phyloP scores from a whole-genome alignment of 2,888 invertebrate genomes.

The Odontomyia ornata region DNA sequence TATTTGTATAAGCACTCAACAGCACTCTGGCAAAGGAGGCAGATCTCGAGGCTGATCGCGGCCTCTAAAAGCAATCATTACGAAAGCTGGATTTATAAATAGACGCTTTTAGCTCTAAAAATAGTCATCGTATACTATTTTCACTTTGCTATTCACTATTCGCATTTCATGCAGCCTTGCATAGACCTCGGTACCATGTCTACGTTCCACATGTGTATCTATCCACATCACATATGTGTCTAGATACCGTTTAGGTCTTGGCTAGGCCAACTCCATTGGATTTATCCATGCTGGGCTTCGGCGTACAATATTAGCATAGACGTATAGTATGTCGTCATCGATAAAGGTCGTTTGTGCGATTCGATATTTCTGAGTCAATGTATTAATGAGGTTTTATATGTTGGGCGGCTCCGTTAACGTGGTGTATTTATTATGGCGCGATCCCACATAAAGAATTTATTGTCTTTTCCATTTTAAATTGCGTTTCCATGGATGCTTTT shows the following conservation, averaged over 20 bases:
- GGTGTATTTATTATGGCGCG: too few relatives aligned
- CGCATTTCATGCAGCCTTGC: conserved; percentile 37
- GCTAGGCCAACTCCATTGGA: conserved; percentile 17
- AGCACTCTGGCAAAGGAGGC: not conserved
- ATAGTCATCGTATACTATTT: conserved; percentile 36
- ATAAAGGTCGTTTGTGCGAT: conserved; percentile 48
- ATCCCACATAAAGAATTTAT: too few relatives aligned
- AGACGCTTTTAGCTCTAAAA: conserved; percentile 38
- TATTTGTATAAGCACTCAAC: not conserved
- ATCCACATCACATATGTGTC: not conserved
- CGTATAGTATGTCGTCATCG: conserved; percentile 47
- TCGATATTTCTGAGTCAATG: conserved; percentile 25
- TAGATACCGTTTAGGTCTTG: not conserved
- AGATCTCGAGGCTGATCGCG: not conserved
- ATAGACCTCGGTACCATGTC: conserved; percentile 13
- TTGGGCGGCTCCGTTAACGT: too few relatives aligned
- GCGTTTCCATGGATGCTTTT: not conserved
- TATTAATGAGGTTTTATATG: not conserved
- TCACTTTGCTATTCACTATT: conserved; percentile 18
- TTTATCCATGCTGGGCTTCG: conserved; percentile 5
- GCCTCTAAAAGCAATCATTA: not conserved
- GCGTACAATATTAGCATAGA: not conserved
- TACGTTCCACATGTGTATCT: conserved; percentile 22
- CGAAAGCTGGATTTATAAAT: conserved; percentile 26
- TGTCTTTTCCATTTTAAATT: not conserved